Evolutionary conservation across 2,797 vertebrate species (phyloP).

Genomic region (Phoxinus dragarum): DNA sequence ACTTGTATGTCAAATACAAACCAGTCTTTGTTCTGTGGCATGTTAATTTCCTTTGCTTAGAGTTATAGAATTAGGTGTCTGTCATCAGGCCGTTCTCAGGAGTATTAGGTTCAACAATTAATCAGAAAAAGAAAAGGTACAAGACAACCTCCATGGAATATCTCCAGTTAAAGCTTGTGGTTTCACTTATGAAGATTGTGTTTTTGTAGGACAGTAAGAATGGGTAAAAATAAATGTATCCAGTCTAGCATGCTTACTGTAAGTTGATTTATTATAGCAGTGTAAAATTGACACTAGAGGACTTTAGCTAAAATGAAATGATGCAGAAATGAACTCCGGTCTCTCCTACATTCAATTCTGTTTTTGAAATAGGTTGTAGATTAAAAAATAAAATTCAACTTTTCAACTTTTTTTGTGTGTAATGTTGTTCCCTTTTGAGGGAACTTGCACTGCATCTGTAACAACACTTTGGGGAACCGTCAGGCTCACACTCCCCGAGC

Average conservation of each 20-base stretch:
- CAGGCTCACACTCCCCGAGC: no score
- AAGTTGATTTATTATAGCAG: neutral
- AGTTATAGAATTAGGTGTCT: conserved; percentile 60
- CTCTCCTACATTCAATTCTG: neutral
- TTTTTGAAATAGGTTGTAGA: neutral
- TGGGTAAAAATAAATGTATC: conserved; percentile 7
- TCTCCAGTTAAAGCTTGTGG: conserved; percentile 14
- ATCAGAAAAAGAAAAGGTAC: conserved; percentile 59
- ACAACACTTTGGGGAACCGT: no score
- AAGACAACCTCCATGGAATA: conserved; percentile 37
- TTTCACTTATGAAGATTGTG: conserved; percentile 6
- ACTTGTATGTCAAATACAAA: neutral
- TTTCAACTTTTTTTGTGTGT: no score
- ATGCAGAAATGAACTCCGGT: neutral
- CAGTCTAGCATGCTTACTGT: neutral
- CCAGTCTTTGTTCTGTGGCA: neutral
- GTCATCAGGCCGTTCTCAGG: conserved; percentile 66
- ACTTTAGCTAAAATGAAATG: neutral
- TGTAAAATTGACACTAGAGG: neutral
- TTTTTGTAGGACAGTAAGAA: neutral
- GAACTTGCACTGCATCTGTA: no score
- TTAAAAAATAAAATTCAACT: neutral
- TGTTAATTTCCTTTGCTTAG: neutral
- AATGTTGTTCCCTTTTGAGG: no score
- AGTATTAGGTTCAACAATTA: conserved; percentile 71